Evolutionary conservation across 2,113 vertebrate genomes (phyloP).

Genomic region (Dasypus novemcinctus): DNA sequence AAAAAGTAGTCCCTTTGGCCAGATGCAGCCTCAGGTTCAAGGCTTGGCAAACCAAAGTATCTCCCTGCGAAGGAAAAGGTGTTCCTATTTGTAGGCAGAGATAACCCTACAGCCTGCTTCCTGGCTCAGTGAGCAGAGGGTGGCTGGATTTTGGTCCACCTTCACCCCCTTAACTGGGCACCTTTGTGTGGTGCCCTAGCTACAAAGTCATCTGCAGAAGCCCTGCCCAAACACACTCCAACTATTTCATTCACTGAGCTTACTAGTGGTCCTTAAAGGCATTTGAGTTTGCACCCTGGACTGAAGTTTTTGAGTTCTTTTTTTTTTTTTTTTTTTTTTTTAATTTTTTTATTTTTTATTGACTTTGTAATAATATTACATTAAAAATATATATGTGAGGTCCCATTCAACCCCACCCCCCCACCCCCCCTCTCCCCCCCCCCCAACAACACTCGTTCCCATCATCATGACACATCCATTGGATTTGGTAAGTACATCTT

Average conservation of each 20-base stretch:
- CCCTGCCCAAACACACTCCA: background rate
- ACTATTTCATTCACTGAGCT: rapidly evolving
- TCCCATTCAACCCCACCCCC: no score
- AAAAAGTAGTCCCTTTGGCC: background rate
- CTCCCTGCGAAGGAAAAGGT: background rate
- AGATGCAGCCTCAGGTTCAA: background rate
- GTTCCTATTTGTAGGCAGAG: background rate
- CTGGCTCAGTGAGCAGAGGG: background rate
- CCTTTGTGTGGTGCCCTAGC: background rate
- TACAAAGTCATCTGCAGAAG: background rate
- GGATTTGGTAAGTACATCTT: no score
- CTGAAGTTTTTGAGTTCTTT: background rate
- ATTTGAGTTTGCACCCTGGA: background rate
- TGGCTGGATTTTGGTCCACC: background rate
- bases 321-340: no score
- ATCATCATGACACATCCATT: no score
- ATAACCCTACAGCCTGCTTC: rapidly evolving
- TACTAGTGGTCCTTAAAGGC: background rate
- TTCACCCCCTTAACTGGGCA: background rate
- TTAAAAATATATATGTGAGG: no score
- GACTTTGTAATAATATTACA: no score
- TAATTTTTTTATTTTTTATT: no score
- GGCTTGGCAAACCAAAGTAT: background rate
- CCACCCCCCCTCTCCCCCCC: no score
- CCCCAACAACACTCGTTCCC: no score